Percentiles rank a stretch among this genome's conserved stretches.
These are phyloP conservation scores for Cathartes aura DNA, from an alignment of 2,113 vertebrate species.

Conservation along the genomic window DNA sequence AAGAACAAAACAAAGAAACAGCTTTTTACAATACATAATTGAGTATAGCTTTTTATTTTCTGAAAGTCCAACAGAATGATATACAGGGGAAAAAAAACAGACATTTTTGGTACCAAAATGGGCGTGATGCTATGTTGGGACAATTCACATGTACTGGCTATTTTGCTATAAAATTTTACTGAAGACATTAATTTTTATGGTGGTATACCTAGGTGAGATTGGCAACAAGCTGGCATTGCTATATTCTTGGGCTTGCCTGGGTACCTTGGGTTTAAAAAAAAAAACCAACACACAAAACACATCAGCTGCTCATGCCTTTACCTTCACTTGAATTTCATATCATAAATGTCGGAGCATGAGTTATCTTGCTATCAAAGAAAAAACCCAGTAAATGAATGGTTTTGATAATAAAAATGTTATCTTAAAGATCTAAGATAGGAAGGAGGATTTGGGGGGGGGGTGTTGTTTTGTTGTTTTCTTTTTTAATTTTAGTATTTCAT, in stretches of 20 bases:
- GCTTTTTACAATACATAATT: not conserved
- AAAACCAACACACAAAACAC: not conserved
- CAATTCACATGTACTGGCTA: not conserved
- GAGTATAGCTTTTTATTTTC: not conserved
- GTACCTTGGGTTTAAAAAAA: not conserved
- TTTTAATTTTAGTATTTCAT: not conserved
- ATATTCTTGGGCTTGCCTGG: not conserved
- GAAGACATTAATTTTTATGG: not conserved
- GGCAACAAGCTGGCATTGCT: not conserved
- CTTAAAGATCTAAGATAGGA: not conserved
- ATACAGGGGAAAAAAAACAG: not conserved
- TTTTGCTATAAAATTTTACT: not conserved
- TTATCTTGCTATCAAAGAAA: not conserved
- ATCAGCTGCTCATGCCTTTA: not conserved
- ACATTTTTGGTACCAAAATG: not conserved
- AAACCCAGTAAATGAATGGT: not conserved
- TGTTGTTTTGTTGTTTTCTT: not conserved
- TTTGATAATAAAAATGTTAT: not conserved
- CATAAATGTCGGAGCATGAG: not conserved
- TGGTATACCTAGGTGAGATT: not conserved
- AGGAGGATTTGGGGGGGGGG: not conserved
- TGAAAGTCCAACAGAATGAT: conserved; percentile 33
- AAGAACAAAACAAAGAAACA: not conserved
- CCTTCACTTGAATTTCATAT: not conserved
- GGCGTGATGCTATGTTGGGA: not conserved